A percentile compares a stretch with the other conserved stretches of the same genome.
These are phyloP conservation scores for Cyprinodon variegatus DNA, from an alignment of 2,113 vertebrate genomes.

Conservation along the genomic window DNA sequence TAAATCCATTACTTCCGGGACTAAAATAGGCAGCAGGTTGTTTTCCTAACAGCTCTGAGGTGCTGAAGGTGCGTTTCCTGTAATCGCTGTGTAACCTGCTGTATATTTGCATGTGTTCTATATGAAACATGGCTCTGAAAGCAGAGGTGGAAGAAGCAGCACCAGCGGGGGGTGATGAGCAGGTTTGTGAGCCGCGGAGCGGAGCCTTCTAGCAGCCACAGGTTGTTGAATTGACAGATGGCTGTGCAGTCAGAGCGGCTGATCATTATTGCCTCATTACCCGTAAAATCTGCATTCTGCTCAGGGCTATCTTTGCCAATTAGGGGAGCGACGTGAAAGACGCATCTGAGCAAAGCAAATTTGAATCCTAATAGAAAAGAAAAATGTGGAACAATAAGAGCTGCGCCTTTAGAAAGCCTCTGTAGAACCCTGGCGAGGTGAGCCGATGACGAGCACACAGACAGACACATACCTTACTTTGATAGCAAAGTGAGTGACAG, in stretches of 20 bases:
- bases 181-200: too few relatives aligned
- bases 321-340: conserved; percentile 44
- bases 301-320: conserved; percentile 64
- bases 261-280: conserved; percentile 70
- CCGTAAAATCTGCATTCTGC: conserved; percentile 61
- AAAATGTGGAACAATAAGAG: conserved; percentile 36
- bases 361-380: conserved; percentile 30
- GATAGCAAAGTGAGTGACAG: conserved; percentile 62
- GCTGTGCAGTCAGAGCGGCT: conserved; percentile 51
- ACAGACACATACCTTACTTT: conserved; percentile 51
- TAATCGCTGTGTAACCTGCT: too few relatives aligned
- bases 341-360: conserved; percentile 45
- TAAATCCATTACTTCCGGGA: too few relatives aligned
- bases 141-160: background rate
- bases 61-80: too few relatives aligned
- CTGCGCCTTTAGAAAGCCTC: conserved; percentile 33
- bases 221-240: conserved; percentile 72
- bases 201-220: conserved; percentile 59
- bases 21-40: too few relatives aligned
- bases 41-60: too few relatives aligned
- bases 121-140: too few relatives aligned
- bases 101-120: too few relatives aligned
- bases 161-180: too few relatives aligned
- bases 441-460: conserved; percentile 41
- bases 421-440: conserved; percentile 39